Percentiles rank a stretch among this genome's conserved stretches.
phyloP scores from a whole-genome alignment of 1,140 invertebrate species.

The Dufourea novaeangliae region DNA sequence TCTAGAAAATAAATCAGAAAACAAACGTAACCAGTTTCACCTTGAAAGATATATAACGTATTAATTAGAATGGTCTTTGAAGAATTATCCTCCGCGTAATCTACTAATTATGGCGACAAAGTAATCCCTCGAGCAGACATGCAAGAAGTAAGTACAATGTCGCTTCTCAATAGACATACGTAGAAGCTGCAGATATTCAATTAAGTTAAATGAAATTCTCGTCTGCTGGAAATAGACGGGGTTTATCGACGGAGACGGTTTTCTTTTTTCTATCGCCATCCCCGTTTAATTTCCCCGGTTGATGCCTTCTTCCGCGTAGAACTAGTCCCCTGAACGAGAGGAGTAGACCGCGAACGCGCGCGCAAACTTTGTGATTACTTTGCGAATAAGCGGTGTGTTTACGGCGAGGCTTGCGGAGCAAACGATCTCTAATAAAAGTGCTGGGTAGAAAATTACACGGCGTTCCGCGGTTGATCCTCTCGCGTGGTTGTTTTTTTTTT shows the following conservation, averaged over 20 bases:
- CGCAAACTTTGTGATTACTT: conserved; percentile 19
- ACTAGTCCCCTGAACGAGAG: not conserved
- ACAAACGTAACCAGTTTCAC: no score
- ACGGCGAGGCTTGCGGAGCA: not conserved
- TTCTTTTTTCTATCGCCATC: not conserved
- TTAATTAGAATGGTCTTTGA: no score
- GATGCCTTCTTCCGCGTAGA: not conserved
- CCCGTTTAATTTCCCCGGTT: not conserved
- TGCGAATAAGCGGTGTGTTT: conserved; percentile 15
- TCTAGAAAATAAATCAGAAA: no score
- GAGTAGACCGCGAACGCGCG: not conserved
- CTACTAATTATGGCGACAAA: no score
- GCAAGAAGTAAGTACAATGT: no score
- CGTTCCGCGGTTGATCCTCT: not conserved
- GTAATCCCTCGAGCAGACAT: no score
- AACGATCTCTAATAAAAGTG: conserved; percentile 18
- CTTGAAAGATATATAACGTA: no score
- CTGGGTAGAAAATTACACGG: conserved; percentile 5
- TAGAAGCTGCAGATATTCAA: not conserved
- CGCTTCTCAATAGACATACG: no score
- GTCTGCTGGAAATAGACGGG: not conserved
- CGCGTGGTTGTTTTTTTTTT: not conserved
- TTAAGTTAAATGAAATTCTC: not conserved
- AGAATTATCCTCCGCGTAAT: no score
- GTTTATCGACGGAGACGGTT: not conserved